Conservation (phyloP, 92 coral and sea anemone species). For the Parazoanthus swiftii region DNA sequence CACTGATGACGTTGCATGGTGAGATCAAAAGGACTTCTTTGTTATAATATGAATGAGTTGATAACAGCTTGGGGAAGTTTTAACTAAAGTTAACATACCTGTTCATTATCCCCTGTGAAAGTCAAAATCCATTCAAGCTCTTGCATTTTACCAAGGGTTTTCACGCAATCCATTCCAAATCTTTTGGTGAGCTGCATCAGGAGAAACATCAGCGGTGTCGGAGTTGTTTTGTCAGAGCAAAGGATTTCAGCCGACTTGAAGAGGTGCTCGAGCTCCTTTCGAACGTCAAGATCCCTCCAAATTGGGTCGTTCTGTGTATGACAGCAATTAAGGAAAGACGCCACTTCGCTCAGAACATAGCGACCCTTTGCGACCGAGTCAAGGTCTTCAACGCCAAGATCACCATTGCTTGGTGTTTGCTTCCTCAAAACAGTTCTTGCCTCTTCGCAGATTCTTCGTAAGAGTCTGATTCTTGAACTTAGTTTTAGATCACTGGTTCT, state of each 20-base stretch:
- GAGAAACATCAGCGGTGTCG: slow-evolving; percentile 59
- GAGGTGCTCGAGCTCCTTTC: slow-evolving; percentile 39
- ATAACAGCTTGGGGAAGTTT: background rate
- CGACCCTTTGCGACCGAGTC: slow-evolving; percentile 72
- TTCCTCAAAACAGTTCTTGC: background rate
- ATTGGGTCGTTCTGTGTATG: slow-evolving; percentile 33
- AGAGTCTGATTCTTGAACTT: slow-evolving; percentile 48
- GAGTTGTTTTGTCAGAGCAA: slow-evolving; percentile 42
- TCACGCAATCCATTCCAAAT: slow-evolving; percentile 65
- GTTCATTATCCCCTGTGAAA: slow-evolving; percentile 16
- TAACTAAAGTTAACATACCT: background rate
- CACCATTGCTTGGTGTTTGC: background rate
- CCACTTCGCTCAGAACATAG: slow-evolving; percentile 46
- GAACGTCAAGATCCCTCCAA: slow-evolving; percentile 45
- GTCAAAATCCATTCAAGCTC: slow-evolving; percentile 73
- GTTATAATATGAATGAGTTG: background rate
- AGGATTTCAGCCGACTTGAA: slow-evolving; percentile 43
- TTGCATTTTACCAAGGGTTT: slow-evolving; percentile 39
- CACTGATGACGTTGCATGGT: too few species aligned
- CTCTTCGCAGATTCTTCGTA: slow-evolving; percentile 32
- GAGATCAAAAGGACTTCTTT: too few species aligned
- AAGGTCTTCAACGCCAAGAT: slow-evolving; percentile 51
- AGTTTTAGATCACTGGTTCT: slow-evolving; percentile 32
- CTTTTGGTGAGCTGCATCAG: slow-evolving; percentile 69
- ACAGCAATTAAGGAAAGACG: slow-evolving; percentile 58